These are phyloP conservation scores for Agrochola lota DNA, from an alignment of 2,888 invertebrate genomes.

Conservation along the genomic window DNA sequence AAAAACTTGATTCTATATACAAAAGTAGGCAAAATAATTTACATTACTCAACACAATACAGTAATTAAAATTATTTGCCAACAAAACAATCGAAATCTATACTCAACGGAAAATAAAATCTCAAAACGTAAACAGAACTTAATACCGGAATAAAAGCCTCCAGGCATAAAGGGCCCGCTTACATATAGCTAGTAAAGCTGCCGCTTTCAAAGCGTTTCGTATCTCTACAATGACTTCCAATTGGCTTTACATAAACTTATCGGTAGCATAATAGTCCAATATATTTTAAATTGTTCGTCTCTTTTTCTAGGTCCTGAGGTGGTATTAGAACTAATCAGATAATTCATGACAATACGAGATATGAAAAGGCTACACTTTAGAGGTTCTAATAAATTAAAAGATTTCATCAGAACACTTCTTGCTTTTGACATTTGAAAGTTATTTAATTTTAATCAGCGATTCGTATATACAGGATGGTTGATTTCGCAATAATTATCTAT, in stretches of 20 bases:
- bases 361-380: neutral
- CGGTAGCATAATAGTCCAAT: neutral
- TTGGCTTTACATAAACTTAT: neutral
- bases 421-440: neutral
- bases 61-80: too few relatives aligned
- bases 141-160: too few relatives aligned
- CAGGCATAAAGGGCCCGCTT: too few relatives aligned
- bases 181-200: too few relatives aligned
- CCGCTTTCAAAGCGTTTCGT: too few relatives aligned
- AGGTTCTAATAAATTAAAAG: neutral
- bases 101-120: too few relatives aligned
- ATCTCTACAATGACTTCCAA: neutral
- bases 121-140: too few relatives aligned
- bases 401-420: neutral
- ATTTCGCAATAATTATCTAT: slow-evolving; percentile 1
- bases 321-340: neutral
- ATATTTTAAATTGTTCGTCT: neutral
- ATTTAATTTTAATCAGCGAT: neutral
- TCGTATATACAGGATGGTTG: neutral
- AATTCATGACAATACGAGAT: neutral
- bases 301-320: neutral
- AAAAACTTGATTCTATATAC: too few relatives aligned
- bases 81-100: too few relatives aligned
- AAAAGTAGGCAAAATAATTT: too few relatives aligned
- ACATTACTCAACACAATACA: too few relatives aligned